phyloP scores from a whole-genome alignment of 2,113 vertebrate genomes.

The Hypocryptadius cinnamomeus region DNA sequence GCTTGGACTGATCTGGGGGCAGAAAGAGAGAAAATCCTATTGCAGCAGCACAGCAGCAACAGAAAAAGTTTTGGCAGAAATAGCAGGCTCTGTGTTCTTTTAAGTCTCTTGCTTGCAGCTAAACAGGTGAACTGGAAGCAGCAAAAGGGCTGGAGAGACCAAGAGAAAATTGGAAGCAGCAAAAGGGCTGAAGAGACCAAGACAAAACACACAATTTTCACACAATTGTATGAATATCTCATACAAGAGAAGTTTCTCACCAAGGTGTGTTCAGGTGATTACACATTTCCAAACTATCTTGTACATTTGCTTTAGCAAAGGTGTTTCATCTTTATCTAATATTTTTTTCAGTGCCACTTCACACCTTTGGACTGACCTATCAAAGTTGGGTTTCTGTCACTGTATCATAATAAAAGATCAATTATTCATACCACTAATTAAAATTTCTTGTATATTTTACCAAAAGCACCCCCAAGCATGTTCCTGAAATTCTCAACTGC shows the following conservation, averaged over 20 bases:
- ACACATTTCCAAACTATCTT: not conserved
- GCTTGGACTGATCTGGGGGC: conserved; percentile 86
- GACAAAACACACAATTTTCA: not conserved
- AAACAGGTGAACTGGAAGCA: not conserved
- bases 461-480: not conserved
- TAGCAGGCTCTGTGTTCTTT: not conserved
- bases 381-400: not conserved
- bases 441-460: not conserved
- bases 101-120: not conserved
- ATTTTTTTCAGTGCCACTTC: not conserved
- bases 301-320: not conserved
- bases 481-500: not conserved
- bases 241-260: not conserved
- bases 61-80: not conserved
- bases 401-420: not conserved
- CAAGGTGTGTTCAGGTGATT: not conserved
- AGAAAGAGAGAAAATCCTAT: not conserved
- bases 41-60: not conserved
- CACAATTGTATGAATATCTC: not conserved
- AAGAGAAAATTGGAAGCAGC: not conserved
- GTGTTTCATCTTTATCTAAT: not conserved
- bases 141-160: not conserved
- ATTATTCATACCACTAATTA: not conserved
- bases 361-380: not conserved
- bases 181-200: not conserved